A percentile compares a stretch with the other conserved stretches of the same genome.
Conservation (phyloP, 2,113 vertebrate genomes). For the Lasiurus borealis region DNA sequence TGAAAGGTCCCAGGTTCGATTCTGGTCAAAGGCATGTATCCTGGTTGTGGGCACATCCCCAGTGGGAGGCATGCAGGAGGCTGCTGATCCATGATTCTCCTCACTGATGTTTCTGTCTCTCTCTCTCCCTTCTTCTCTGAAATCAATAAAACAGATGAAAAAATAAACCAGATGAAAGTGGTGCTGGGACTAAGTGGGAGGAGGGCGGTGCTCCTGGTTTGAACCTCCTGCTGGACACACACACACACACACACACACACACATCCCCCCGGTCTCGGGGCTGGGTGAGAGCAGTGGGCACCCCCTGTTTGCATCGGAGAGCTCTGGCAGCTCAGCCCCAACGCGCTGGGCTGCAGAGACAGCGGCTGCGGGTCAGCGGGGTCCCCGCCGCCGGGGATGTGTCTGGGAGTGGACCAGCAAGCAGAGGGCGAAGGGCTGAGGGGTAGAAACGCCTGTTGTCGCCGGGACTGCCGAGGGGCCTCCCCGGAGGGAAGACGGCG, state of each 20-base stretch:
- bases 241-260: no score
- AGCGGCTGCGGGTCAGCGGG: constrained; percentile 46
- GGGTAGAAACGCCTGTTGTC: constrained; percentile 81
- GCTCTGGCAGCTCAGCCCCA: not conserved
- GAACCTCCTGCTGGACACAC: not conserved
- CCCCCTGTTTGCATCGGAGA: not conserved
- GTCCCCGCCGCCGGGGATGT: constrained; percentile 14
- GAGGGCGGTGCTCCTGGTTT: not conserved
- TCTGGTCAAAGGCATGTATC: no score
- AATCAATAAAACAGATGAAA: no score
- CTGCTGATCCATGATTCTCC: no score
- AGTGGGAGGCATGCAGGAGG: no score
- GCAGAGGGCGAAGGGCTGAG: constrained; percentile 9
- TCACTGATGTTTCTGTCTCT: no score
- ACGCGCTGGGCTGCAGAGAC: not conserved
- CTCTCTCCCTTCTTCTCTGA: no score
- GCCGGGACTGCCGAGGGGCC: constrained; percentile 42
- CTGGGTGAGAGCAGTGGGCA: not conserved
- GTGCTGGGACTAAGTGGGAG: not conserved
- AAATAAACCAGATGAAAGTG: not conserved
- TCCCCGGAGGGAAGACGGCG: constrained; percentile 70
- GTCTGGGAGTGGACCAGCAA: constrained; percentile 59
- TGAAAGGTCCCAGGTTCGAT: no score
- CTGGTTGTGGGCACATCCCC: no score
- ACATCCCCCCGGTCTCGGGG: not conserved